A percentile compares a stretch with the other conserved stretches of the same genome.
phyloP scores from a whole-genome alignment of 1,140 invertebrate species.

The Eriocheir sinensis region DNA sequence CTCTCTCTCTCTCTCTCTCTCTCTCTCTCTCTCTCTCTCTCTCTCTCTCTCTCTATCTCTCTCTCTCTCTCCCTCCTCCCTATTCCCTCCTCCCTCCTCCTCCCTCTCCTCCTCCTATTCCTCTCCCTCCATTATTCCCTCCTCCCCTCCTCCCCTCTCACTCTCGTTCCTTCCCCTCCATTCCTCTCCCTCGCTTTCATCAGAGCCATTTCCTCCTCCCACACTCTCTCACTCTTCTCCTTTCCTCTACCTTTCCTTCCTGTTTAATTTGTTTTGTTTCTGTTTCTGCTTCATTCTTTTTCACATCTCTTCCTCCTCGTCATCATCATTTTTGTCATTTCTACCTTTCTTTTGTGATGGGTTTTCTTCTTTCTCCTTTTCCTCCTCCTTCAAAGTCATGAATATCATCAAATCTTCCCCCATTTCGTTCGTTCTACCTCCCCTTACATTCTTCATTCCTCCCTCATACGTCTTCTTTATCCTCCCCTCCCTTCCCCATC shows the following conservation, averaged over 20 bases:
- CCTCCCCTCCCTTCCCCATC: neutral
- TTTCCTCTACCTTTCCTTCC: neutral
- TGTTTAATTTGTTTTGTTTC: no score
- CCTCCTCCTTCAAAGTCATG: no score
- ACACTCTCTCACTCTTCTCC: neutral
- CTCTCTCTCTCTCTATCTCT: conserved; percentile 13
- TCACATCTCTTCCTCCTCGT: no score
- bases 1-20: conserved; percentile 4
- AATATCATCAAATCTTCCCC: no score
- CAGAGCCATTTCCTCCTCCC: neutral
- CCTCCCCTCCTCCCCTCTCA: neutral
- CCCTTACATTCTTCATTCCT: no score
- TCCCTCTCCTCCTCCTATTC: neutral
- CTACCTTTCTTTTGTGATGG: no score
- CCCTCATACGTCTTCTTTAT: neutral
- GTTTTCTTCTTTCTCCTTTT: no score
- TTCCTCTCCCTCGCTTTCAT: neutral
- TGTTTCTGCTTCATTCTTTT: no score
- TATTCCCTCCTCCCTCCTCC: neutral
- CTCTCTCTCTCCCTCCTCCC: neutral
- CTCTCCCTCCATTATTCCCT: neutral
- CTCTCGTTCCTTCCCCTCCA: neutral
- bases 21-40: conserved; percentile 8
- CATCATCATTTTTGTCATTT: no score
- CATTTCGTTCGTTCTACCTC: no score